phyloP scores from a whole-genome alignment of 1,140 invertebrate species.

The Dicyema japonicum region DNA sequence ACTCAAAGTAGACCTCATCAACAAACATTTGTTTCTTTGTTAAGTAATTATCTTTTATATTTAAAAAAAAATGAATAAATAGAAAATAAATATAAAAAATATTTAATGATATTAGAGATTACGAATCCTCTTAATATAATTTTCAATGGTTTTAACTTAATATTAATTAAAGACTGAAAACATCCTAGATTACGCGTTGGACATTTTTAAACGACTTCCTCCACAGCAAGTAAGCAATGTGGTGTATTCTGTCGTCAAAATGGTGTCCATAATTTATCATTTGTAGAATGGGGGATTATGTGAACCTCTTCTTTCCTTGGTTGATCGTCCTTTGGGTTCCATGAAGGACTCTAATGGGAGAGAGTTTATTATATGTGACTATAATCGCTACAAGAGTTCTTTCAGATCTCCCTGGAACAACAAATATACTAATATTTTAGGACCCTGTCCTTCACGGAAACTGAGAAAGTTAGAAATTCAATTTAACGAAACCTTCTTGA shows the following conservation, averaged over 20 bases:
- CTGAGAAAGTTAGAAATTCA: slow-evolving; percentile 77
- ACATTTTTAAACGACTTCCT: slow-evolving; percentile 82
- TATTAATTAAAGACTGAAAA: slow-evolving; percentile 40
- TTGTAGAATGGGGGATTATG: slow-evolving; percentile 47
- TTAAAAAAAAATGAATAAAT: too few species aligned
- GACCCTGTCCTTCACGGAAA: too few species aligned
- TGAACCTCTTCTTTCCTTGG: slow-evolving; percentile 75
- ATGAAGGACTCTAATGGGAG: slow-evolving; percentile 71
- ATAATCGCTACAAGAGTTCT: slow-evolving; percentile 90
- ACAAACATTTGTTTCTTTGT: too few species aligned
- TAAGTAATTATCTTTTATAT: too few species aligned
- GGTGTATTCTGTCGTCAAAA: slow-evolving; percentile 70
- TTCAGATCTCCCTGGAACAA: slow-evolving; percentile 98
- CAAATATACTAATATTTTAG: too few species aligned
- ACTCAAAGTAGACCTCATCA: too few species aligned
- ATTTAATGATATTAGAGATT: too few species aligned
- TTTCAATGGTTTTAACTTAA: too few species aligned
- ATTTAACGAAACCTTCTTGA: slow-evolving; percentile 85
- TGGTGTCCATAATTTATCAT: slow-evolving; percentile 23
- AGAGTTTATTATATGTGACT: slow-evolving; percentile 90
- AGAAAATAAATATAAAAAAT: too few species aligned
- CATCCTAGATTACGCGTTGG: slow-evolving; percentile 85
- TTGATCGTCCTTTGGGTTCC: slow-evolving; percentile 90
- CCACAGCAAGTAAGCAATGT: slow-evolving; percentile 97
- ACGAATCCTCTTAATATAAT: too few species aligned